Base-by-base conservation (phyloP, 2,888 invertebrate genomes). In the Trichogramma dendrolimi region DNA sequence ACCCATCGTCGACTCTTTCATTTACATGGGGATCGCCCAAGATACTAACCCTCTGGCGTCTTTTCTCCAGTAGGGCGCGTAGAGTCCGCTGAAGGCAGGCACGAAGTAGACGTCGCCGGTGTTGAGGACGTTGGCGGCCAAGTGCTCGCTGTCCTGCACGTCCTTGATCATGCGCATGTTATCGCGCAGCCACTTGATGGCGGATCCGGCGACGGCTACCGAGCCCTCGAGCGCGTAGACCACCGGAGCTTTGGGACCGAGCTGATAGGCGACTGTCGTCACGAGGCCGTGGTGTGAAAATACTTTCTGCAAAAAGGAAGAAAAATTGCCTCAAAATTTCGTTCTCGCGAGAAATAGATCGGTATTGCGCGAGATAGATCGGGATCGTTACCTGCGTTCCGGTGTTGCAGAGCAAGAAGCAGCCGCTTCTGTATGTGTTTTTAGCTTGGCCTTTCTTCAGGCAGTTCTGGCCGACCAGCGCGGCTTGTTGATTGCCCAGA, bases 41-140 rank as follows among this genome's bases (percentile, higher is more conserved):
- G n/a, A 60, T 48, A 75, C 80, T 72, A 73, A 86, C 91, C 95
- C 96, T 77, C 96, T 84, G 0, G 99, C 99, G 78, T 96, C 95
- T 73, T 94, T 91, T 74, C 96, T 86, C 98, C 98, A 99, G 75
- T 98, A 95, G 0, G 99, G 99, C 58, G 98, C 97, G 80, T 94
- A 98, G 0, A 99, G 81, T 0, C 98, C 99, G 52, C 91, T 93
- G 78, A 99, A 97, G 0, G 97, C 97, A 0, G 98, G 98, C 40
- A 99, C 98, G 79, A 99, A 98, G 80, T 96, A 97, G 10, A 97
- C 96, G 72, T 96, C 98, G 0, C 93, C 93, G 0, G 95, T 94
- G 51, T 90, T 90, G 71, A 89, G 87, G 44, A 97, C 97, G 67
- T 84, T 84, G 41, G 86, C 84, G 0, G 94, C 94, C 57, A 93